Evolutionary conservation across 2,888 invertebrate genomes (phyloP), one percentile per base, ranked within the genome.

Genomic region (Hirtodrosophila alboralis): DNA sequence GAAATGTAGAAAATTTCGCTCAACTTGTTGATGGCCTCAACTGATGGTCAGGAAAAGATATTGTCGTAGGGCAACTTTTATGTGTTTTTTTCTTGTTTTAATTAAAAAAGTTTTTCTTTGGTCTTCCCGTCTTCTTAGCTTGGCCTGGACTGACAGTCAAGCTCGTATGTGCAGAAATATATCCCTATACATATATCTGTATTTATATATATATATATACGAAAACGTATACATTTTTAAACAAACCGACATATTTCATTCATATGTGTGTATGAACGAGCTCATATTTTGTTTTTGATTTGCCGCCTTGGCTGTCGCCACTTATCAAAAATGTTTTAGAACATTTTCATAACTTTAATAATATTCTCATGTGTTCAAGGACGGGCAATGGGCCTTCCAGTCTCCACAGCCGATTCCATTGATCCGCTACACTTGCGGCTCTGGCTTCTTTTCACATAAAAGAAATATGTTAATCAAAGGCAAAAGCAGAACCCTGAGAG

Each of bases 91-190:
- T 52, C 45, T 54, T 30, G 37, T 33, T 67, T 79, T 73, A 80
- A 75, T 75, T 80, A 76, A 79, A 75, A 79, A 79, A 76, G 58
- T 75, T 75, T 66, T 27, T 28, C 37, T 51, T 62, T 41, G 28
- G 13, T 23, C 34, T 28, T 33, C 14, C 30, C 30, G 48, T 31
- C 31, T 51, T 26, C 33, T 45, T 38, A 13, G 36, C 57, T 72
- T 72, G 53, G 51, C 48, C 41, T 47, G 66, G 54, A 56, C 57
- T 49, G 44, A 45, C 38, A 45, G 49, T 16, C 26, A 36, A 18
- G 31, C 33, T 31, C 40, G 49, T 18, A 14, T 37, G 21, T 13
- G 26, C 18, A 23, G 8, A 2, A 40, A 41, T 16, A 23, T 16
- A 13, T 12, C 12, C n/a, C 12, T 30, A 41, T 8, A 31, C 4